Percentiles rank a stretch among this genome's conserved stretches.
These are phyloP conservation scores for Diabrotica balteata DNA, from an alignment of 2,888 invertebrate species.

Conservation along the genomic window DNA sequence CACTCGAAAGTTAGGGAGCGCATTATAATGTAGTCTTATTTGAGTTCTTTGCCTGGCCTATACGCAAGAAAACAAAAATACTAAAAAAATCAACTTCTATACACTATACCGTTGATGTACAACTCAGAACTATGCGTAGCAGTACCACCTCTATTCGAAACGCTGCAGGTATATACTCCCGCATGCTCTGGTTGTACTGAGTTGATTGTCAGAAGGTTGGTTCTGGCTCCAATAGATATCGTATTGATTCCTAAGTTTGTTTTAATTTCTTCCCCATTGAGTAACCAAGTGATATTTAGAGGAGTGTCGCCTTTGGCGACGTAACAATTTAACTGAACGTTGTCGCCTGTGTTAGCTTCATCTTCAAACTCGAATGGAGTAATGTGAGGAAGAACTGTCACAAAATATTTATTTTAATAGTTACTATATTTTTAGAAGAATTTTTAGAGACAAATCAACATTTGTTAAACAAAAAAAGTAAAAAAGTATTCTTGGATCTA, in stretches of 20 bases:
- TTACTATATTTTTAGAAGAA: no score
- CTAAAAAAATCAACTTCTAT: no score
- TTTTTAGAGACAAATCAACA: no score
- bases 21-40: no score
- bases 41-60: neutral
- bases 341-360: constrained; percentile 73
- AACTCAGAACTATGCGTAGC: constrained; percentile 69
- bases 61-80: neutral
- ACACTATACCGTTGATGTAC: constrained; percentile 70
- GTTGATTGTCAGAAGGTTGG: constrained; percentile 71
- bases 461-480: no score
- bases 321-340: constrained; percentile 72
- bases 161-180: constrained; percentile 76
- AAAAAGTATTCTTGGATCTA: no score
- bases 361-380: constrained; percentile 67
- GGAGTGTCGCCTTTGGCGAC: constrained; percentile 77
- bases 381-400: constrained; percentile 63
- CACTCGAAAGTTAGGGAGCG: no score
- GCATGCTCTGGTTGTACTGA: constrained; percentile 71
- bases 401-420: constrained; percentile 4
- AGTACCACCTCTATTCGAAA: constrained; percentile 71
- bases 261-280: constrained; percentile 65
- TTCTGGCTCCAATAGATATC: constrained; percentile 61
- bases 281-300: constrained; percentile 77
- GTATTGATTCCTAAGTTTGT: constrained; percentile 45